phyloP scores from a whole-genome alignment of 2,888 invertebrate species.

The Cosmia trapezina region DNA sequence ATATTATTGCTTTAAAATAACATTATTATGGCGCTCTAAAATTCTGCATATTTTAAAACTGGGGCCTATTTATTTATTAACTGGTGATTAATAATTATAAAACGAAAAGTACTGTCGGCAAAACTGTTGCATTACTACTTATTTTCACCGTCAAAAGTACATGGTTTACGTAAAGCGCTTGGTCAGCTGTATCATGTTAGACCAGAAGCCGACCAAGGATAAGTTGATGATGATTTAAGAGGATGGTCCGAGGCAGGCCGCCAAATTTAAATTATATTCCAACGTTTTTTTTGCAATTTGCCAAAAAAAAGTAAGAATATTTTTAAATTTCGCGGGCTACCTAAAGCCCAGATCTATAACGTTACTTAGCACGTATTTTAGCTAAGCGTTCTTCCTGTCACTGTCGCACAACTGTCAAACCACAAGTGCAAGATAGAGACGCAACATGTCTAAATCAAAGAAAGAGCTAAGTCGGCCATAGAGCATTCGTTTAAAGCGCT shows the following conservation, averaged over 20 bases:
- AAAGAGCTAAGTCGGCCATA: background rate
- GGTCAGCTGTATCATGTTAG: conserved; percentile 14
- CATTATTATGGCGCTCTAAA: conserved; percentile 23
- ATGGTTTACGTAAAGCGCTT: conserved; percentile 31
- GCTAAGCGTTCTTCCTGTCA: background rate
- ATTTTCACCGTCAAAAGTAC: background rate
- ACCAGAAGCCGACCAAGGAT: background rate
- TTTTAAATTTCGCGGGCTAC: background rate
- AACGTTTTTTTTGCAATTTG: background rate
- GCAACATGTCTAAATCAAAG: background rate
- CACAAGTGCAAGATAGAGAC: background rate
- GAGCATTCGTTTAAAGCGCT: conserved; percentile 41
- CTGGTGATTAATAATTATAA: conserved; percentile 17
- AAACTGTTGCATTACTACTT: background rate
- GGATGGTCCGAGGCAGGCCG: background rate
- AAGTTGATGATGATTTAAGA: conserved; percentile 18
- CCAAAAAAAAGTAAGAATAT: background rate
- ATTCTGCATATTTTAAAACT: conserved; percentile 28
- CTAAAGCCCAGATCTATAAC: background rate
- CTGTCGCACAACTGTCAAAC: background rate
- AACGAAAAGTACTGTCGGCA: conserved; percentile 16
- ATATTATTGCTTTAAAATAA: conserved; percentile 33
- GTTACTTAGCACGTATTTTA: background rate
- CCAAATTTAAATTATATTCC: background rate
- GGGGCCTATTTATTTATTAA: conserved; percentile 28